Conservation (phyloP, 2,888 invertebrate genomes). For the Belgica antarctica region DNA sequence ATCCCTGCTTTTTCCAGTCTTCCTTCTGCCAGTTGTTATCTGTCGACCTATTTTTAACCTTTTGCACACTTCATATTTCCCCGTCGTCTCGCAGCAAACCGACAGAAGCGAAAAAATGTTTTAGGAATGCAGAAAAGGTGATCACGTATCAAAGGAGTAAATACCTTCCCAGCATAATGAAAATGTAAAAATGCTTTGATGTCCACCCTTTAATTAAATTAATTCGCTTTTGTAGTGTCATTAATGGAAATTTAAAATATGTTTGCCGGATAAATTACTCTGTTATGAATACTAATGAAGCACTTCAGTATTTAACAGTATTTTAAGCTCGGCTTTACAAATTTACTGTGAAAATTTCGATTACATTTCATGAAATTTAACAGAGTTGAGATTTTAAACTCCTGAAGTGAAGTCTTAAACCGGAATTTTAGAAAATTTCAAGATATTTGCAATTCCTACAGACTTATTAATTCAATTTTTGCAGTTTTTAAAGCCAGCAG, state of each 20-base stretch:
- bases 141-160: background rate
- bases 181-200: too few species aligned
- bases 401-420: too few species aligned
- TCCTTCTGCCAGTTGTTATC: background rate
- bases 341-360: too few species aligned
- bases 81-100: background rate
- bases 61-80: constrained; percentile 16
- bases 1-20: background rate
- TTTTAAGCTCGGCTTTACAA: too few species aligned
- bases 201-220: background rate
- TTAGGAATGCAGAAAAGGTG: too few species aligned
- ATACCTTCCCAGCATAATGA: background rate
- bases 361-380: too few species aligned
- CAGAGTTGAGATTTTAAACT: too few species aligned
- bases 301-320: background rate
- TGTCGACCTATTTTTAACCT: background rate
- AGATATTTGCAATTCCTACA: too few species aligned
- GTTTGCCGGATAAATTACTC: constrained; percentile 4
- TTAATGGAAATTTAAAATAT: constrained; percentile 1
- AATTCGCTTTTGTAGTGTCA: background rate
- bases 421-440: too few species aligned
- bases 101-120: background rate
- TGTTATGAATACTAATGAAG: constrained; percentile 27
- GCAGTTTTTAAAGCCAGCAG: background rate
- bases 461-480: too few species aligned